Evolutionary conservation across 2,888 invertebrate species (phyloP).

Genomic region (Cepaea hortensis): DNA sequence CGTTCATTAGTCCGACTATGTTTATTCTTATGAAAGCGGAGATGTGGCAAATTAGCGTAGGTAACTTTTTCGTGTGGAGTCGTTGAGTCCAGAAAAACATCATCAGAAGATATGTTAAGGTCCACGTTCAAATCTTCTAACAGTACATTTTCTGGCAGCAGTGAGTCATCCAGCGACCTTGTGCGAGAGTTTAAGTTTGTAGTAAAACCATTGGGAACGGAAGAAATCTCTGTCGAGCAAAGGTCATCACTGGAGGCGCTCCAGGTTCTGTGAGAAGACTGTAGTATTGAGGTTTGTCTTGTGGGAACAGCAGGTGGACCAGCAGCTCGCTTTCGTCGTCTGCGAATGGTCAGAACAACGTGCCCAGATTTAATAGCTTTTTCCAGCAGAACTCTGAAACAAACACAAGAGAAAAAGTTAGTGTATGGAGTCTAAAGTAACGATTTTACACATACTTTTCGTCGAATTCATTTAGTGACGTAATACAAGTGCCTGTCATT

Average conservation of each 20-base stretch:
- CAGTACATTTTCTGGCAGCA: not conserved
- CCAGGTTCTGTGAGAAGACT: constrained; percentile 26
- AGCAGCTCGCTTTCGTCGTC: constrained; percentile 62
- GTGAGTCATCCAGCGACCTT: constrained; percentile 34
- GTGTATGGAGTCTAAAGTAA: not conserved
- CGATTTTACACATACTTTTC: too few relatives aligned
- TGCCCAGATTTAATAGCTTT: constrained; percentile 63
- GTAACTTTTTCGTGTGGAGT: constrained; percentile 53
- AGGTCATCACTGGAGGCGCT: constrained; percentile 42
- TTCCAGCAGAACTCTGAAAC: constrained; percentile 54
- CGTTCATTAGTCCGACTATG: constrained; percentile 8
- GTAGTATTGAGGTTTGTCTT: constrained; percentile 55
- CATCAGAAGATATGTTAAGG: constrained; percentile 55
- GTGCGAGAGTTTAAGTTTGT: constrained; percentile 11
- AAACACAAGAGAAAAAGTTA: not conserved
- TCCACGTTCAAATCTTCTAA: constrained; percentile 50
- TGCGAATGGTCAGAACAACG: constrained; percentile 64
- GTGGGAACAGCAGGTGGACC: constrained; percentile 61
- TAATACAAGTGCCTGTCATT: too few relatives aligned
- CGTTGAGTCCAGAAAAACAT: constrained; percentile 55
- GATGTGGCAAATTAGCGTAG: constrained; percentile 54
- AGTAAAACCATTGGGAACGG: constrained; percentile 33
- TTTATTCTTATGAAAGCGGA: constrained; percentile 43
- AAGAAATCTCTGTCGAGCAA: constrained; percentile 8
- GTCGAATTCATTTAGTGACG: too few relatives aligned